Evolutionary conservation across 1,140 invertebrate genomes (phyloP).

Genomic region (Andricus grossulariae): DNA sequence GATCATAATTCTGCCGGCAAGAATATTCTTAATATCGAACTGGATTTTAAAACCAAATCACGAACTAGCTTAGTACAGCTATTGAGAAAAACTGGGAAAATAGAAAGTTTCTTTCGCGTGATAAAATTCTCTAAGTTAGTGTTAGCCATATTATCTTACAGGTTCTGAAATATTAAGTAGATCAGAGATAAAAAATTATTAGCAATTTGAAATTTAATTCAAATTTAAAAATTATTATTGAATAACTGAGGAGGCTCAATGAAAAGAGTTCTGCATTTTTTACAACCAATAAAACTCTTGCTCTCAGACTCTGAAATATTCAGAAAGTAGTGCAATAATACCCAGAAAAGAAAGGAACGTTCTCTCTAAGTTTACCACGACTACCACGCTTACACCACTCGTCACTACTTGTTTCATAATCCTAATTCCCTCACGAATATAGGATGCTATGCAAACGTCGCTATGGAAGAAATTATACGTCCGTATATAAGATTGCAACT

Average conservation of each 20-base stretch:
- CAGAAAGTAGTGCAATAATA: slow-evolving; percentile 30
- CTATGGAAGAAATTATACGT: slow-evolving; percentile 18
- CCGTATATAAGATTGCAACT: slow-evolving; percentile 6
- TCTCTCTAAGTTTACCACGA: slow-evolving; percentile 23
- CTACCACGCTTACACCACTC: slow-evolving; percentile 17
- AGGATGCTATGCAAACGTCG: slow-evolving; percentile 29
- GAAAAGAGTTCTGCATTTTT: neutral
- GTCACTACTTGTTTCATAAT: slow-evolving; percentile 28
- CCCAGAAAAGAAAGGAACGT: slow-evolving; percentile 21
- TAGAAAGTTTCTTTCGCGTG: slow-evolving; percentile 19
- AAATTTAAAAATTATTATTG: neutral
- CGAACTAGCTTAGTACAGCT: neutral
- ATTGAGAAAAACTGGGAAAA: slow-evolving; percentile 2
- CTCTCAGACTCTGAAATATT: slow-evolving; percentile 24
- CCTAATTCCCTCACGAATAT: slow-evolving; percentile 28
- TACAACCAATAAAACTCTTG: neutral
- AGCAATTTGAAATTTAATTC: too few species aligned
- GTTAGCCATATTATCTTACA: too few species aligned
- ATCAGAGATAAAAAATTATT: too few species aligned
- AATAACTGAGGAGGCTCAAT: too few species aligned
- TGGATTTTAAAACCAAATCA: slow-evolving; percentile 27
- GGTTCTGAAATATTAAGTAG: too few species aligned
- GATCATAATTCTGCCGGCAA: neutral
- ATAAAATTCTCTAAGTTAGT: neutral
- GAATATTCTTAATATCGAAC: slow-evolving; percentile 8